Percentiles rank a stretch among this genome's conserved stretches.
Evolutionary conservation across 2,113 vertebrate species (phyloP).

Genomic region (Lutjanus erythropterus): DNA sequence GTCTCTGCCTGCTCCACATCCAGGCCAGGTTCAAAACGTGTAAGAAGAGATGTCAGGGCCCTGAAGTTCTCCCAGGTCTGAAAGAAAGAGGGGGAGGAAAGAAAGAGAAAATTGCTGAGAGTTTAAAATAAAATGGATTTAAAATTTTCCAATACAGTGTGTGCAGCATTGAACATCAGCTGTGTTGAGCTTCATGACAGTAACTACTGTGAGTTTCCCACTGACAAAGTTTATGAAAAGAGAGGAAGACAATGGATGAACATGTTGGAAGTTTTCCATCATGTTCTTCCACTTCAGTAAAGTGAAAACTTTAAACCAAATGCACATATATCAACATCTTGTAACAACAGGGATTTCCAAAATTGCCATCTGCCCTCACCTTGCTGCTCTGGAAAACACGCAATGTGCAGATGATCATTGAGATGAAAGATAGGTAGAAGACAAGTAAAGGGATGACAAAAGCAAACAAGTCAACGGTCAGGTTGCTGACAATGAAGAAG

Average conservation of each 20-base stretch:
- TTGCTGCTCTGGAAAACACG: conserved; percentile 96
- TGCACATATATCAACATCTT: background rate
- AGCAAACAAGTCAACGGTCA: conserved; percentile 95
- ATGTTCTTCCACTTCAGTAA: background rate
- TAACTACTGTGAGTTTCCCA: background rate
- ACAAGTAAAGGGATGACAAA: conserved; percentile 93
- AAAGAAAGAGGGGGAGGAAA: background rate
- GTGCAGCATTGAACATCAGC: background rate
- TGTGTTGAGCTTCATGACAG: background rate
- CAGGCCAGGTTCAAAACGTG: conserved; percentile 92
- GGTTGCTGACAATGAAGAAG: conserved; percentile 98
- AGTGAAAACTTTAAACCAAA: background rate
- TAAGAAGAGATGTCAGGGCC: conserved; percentile 91
- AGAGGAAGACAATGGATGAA: background rate
- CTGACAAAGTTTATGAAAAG: background rate
- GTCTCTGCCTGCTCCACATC: conserved; percentile 96
- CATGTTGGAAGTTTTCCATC: background rate
- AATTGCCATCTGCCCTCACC: conserved; percentile 64
- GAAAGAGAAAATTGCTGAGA: background rate
- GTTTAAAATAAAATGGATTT: background rate
- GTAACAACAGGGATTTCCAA: background rate
- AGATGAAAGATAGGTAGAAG: conserved; percentile 97
- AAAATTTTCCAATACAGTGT: background rate
- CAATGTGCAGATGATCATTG: conserved; percentile 98
- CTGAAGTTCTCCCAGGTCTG: conserved; percentile 94